Evolutionary conservation across 2,797 vertebrate genomes (phyloP).

Genomic region (Acrossocheilus wenchowensis): DNA sequence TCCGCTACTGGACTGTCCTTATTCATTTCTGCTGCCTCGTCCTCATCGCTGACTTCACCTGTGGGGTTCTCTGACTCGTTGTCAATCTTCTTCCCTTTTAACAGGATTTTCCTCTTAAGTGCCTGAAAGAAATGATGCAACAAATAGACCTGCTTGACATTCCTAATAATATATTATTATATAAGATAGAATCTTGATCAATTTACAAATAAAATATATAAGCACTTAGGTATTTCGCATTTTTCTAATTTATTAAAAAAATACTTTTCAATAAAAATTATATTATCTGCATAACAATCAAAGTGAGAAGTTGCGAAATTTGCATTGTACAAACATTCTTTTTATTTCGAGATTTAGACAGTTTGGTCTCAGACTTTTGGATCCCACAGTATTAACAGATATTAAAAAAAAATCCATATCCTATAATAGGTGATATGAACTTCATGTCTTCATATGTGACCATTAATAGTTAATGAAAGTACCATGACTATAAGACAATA

Average conservation of each 20-base stretch:
- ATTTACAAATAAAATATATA: background rate
- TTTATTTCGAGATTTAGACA: background rate
- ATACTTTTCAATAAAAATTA: background rate
- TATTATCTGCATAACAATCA: background rate
- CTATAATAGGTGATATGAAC: background rate
- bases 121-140: constrained; percentile 74
- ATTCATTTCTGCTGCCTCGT: constrained; percentile 77
- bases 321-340: background rate
- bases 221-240: background rate
- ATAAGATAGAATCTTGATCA: background rate
- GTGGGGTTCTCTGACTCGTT: constrained; percentile 64
- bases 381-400: background rate
- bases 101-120: constrained; percentile 86
- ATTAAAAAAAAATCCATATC: background rate
- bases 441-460: background rate
- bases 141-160: background rate
- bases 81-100: constrained; percentile 92
- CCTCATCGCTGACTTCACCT: constrained; percentile 82
- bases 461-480: background rate
- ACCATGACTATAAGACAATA: background rate
- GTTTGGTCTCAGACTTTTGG: background rate
- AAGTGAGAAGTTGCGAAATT: background rate
- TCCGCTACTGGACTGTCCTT: constrained; percentile 69
- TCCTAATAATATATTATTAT: background rate
- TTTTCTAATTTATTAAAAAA: background rate